Evolutionary conservation across 23 tunicate species (phyloP), one percentile per base, ranked within the genome.

Genomic region (Halocynthia aurantium): DNA sequence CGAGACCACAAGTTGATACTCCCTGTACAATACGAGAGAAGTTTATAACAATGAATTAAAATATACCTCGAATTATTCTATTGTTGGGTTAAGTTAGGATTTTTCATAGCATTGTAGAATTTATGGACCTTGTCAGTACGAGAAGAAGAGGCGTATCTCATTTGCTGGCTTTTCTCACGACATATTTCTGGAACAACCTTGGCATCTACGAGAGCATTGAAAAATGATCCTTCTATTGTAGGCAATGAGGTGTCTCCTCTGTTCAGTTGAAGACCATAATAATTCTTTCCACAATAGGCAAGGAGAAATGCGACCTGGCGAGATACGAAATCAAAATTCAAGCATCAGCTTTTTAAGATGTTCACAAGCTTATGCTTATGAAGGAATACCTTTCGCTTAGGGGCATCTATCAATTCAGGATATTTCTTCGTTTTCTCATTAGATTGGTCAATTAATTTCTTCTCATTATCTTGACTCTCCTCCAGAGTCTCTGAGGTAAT

Each of bases 1-100:
- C 88, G 52, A 83, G 84, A 7, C 98, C 94, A 72, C 93, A 87
- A 10, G 94, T 87, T 31, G 98, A 93, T 11, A 93, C 98, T 7
- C 98, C 98, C 98, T 93, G 80, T 15, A 78, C 55, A 79, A 66
- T 60, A n/a, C 5, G 18, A 44, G 5, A 50, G 6, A 20, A n/a
- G n/a, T 10, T 55, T n/a, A n/a, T 9, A 75, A 44, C 52, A 52
- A 15, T 11, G n/a, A 55, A 19, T 31, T 31, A 5, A 5, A 12
- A n/a, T 22, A 22, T 10, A 11, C 71, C 71, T 19, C 15, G 77
- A n/a, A 63, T n/a, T 8, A 12, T 57, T 57, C 12, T 57, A 12
- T 12, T 57, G 62, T 57, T 12, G n/a, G n/a, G n/a, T n/a, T n/a
- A n/a, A 58, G 17, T 58, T 58, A 58, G 63, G 15, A 58, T 15